These are phyloP conservation scores for Varanus komodoensis DNA, from an alignment of 2,113 vertebrate genomes.

Conservation along the genomic window DNA sequence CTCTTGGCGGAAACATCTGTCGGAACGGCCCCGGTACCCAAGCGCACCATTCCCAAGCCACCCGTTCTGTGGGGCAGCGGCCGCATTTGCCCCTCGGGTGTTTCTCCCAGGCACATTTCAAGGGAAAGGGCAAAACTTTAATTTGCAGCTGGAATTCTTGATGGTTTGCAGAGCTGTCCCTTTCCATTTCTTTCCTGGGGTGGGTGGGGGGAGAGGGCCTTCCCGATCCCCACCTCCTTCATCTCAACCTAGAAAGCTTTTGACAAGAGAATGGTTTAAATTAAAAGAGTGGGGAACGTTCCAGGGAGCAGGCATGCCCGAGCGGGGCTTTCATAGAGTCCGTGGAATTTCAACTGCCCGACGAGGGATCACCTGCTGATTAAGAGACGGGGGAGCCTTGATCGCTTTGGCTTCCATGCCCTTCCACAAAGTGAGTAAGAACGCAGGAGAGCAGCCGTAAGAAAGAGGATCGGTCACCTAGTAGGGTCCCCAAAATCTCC, in stretches of 20 bases:
- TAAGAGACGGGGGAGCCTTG: background rate
- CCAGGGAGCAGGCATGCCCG: background rate
- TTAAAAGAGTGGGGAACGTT: background rate
- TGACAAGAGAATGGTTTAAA: slow-evolving; percentile 1
- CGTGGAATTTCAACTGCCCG: background rate
- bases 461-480: background rate
- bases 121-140: background rate
- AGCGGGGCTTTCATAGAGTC: background rate
- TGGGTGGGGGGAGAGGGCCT: background rate
- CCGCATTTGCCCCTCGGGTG: slow-evolving; percentile 3
- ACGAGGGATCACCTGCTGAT: background rate
- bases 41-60: too few relatives aligned
- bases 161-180: background rate
- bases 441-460: background rate
- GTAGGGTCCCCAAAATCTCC: background rate
- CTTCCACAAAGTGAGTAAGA: background rate
- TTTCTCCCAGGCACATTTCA: slow-evolving; percentile 10
- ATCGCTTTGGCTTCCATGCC: too few relatives aligned
- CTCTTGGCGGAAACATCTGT: background rate
- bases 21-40: background rate
- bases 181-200: slow-evolving; percentile 1
- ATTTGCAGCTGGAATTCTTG: background rate
- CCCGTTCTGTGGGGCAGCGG: background rate
- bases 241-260: background rate
- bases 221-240: background rate